These are phyloP conservation scores for Eutolmus rufibarbis DNA, from an alignment of 2,888 invertebrate genomes.

Conservation along the genomic window DNA sequence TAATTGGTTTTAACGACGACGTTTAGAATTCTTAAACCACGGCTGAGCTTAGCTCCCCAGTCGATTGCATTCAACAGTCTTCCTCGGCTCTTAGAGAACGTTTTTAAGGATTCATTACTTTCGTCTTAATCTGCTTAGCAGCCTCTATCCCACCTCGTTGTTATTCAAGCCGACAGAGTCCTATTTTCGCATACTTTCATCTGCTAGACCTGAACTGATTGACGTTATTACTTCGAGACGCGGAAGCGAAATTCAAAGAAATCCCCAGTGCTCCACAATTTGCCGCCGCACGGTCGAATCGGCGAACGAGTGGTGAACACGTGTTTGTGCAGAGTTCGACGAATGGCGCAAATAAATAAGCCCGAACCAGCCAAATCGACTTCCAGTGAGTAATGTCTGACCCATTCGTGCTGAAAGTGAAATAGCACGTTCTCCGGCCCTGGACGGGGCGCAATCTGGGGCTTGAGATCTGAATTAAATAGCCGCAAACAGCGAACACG, in stretches of 20 bases:
- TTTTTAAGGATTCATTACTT: neutral
- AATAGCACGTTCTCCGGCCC: neutral
- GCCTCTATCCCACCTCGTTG: neutral
- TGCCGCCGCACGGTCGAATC: neutral
- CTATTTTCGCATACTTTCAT: neutral
- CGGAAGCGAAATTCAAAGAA: neutral
- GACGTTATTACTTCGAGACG: neutral
- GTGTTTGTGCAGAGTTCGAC: neutral
- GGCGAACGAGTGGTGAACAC: neutral
- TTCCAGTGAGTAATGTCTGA: slow-evolving; percentile 14
- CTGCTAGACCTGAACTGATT: neutral
- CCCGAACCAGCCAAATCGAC: neutral
- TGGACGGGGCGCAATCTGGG: neutral
- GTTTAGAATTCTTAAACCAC: neutral
- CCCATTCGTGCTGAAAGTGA: slow-evolving; percentile 20
- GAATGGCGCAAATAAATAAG: slow-evolving; percentile 29
- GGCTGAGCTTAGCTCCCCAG: neutral
- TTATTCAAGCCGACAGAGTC: neutral
- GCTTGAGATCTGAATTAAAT: slow-evolving; percentile 9
- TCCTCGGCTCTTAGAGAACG: neutral
- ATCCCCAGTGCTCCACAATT: neutral
- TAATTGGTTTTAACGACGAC: neutral
- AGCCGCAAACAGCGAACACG: neutral
- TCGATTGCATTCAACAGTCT: neutral
- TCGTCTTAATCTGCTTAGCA: neutral